phyloP scores from a whole-genome alignment of 53 echinoderm and acorn worm genomes.

The Paelopatides confundens region DNA sequence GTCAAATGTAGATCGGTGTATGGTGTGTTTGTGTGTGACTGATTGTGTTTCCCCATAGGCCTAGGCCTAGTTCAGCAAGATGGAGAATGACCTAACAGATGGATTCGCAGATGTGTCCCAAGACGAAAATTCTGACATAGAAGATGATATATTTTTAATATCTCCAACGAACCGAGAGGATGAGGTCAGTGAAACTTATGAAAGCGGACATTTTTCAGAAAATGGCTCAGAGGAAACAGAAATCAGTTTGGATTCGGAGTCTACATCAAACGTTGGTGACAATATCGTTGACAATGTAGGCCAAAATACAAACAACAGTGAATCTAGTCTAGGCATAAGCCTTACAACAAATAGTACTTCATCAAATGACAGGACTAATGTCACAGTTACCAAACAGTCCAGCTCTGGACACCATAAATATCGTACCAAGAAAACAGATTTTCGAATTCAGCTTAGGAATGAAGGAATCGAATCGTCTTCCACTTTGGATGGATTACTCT shows the following conservation, averaged over 20 bases:
- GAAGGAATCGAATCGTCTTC: conserved; percentile 43
- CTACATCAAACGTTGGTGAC: conserved; percentile 15
- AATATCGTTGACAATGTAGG: not conserved
- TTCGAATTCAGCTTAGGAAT: not conserved
- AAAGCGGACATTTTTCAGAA: conserved; percentile 34
- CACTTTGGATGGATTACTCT: conserved; percentile 86
- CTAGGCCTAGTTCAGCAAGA: not conserved
- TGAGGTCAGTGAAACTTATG: not conserved
- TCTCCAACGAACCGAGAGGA: conserved; percentile 22
- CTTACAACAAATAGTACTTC: not conserved
- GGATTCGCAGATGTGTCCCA: conserved; percentile 65
- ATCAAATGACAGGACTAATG: not conserved
- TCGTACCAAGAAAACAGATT: conserved; percentile 2
- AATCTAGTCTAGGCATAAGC: not conserved
- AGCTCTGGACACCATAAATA: not conserved
- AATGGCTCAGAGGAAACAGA: conserved; percentile 48
- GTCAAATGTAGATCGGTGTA: too few relatives aligned
- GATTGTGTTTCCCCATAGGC: too few relatives aligned
- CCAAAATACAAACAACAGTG: not conserved
- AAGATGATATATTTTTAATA: conserved; percentile 62
- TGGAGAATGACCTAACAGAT: conserved; percentile 40
- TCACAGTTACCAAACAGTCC: not conserved
- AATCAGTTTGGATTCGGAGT: conserved; percentile 42
- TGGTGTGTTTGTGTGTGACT: too few relatives aligned
- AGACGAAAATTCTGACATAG: conserved; percentile 73